These are phyloP conservation scores for Amphipyra tragopoginis DNA, from an alignment of 2,888 invertebrate genomes.

Conservation along the genomic window DNA sequence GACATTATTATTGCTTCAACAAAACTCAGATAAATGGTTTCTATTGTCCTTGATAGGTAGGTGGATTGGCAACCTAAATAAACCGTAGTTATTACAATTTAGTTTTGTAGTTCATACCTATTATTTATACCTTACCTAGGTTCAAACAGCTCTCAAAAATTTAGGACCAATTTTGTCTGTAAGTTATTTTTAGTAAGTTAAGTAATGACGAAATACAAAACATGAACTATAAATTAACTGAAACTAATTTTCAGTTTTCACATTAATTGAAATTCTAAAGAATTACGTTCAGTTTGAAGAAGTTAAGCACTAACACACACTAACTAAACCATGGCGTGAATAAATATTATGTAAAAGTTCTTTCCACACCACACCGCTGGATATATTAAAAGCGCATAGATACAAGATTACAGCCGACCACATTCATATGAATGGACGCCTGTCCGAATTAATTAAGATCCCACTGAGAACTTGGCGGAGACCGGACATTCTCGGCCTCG, in stretches of 20 bases:
- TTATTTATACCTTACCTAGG: no score
- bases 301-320: no score
- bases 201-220: no score
- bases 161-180: no score
- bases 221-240: no score
- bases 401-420: constrained; percentile 41
- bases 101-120: no score
- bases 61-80: no score
- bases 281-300: no score
- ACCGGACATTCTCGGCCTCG: constrained; percentile 49
- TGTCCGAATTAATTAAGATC: constrained; percentile 54
- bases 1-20: not conserved
- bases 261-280: not conserved
- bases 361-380: constrained; percentile 18
- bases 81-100: no score
- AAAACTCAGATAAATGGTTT: not conserved
- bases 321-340: not conserved
- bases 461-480: constrained; percentile 24
- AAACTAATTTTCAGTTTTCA: not conserved
- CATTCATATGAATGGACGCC: constrained; percentile 42
- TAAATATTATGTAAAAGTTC: constrained; percentile 20
- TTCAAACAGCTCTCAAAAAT: no score
- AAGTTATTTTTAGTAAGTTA: no score
- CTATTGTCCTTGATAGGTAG: no score
- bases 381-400: constrained; percentile 33